Conservation (phyloP, 2,888 invertebrate species). For the Agrotis clavis region DNA sequence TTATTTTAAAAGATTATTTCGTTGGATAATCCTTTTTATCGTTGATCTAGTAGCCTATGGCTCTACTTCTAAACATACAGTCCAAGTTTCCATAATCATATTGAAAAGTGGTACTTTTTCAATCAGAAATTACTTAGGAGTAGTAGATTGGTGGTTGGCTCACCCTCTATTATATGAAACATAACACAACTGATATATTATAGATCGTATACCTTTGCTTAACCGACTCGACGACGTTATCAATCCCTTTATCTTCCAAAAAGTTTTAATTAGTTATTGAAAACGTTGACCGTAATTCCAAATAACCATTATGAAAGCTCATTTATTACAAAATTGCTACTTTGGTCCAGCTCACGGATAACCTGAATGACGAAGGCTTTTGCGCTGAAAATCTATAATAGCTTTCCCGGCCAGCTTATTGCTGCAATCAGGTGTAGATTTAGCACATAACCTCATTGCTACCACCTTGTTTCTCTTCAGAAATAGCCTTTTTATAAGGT, state of each 20-base stretch:
- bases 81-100: background rate
- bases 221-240: background rate
- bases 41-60: background rate
- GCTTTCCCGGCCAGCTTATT: conserved; percentile 44
- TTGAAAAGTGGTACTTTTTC: no score
- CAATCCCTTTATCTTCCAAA: background rate
- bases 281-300: conserved; percentile 22
- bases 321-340: conserved; percentile 49
- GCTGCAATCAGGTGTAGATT: conserved; percentile 52
- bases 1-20: background rate
- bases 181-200: background rate
- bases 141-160: background rate
- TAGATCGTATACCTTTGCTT: background rate
- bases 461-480: background rate
- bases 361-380: conserved; percentile 45
- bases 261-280: background rate
- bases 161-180: background rate
- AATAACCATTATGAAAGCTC: conserved; percentile 26
- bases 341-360: conserved; percentile 28
- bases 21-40: background rate
- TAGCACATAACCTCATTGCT: conserved; percentile 15
- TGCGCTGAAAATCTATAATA: conserved; percentile 54
- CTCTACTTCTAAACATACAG: background rate
- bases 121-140: background rate
- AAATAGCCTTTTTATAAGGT: background rate